Conservation (phyloP, 2,113 vertebrate species). For the Chamaetylas fuelleborni region DNA sequence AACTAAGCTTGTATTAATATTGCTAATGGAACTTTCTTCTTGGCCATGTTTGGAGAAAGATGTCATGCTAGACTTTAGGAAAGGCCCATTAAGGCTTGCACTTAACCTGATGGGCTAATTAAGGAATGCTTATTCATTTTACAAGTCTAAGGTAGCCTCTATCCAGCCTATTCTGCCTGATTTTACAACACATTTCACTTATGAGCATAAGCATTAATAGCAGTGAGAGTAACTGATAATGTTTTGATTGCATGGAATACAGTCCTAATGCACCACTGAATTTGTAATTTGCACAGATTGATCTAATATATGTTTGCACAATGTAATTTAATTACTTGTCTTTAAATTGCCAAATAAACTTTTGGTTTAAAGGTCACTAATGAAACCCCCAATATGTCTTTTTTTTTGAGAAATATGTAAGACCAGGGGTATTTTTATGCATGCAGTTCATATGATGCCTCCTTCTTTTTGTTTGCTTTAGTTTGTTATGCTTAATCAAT, state of each 20-base stretch:
- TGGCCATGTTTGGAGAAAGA: conserved; percentile 98
- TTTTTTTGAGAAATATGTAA: background rate
- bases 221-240: conserved; percentile 76
- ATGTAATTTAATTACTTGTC: conserved; percentile 67
- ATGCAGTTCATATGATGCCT: background rate
- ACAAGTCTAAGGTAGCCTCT: conserved; percentile 82
- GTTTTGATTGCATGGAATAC: conserved; percentile 75
- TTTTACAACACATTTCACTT: conserved; percentile 96
- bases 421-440: background rate
- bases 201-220: conserved; percentile 75
- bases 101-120: conserved; percentile 99
- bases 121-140: conserved; percentile 97
- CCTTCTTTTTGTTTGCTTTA: background rate
- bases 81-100: conserved; percentile 98
- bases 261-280: conserved; percentile 70
- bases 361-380: conserved; percentile 17
- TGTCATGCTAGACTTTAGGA: conserved; percentile 97
- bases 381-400: background rate
- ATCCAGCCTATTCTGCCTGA: conserved; percentile 80
- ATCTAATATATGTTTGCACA: conserved; percentile 64
- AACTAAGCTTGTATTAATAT: conserved; percentile 99
- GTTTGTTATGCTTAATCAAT: background rate
- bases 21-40: conserved; percentile 99
- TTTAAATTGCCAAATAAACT: conserved; percentile 54
- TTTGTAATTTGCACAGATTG: conserved; percentile 58